Evolutionary conservation across 2,888 invertebrate genomes (phyloP).

Genomic region (Heliconius aoede): DNA sequence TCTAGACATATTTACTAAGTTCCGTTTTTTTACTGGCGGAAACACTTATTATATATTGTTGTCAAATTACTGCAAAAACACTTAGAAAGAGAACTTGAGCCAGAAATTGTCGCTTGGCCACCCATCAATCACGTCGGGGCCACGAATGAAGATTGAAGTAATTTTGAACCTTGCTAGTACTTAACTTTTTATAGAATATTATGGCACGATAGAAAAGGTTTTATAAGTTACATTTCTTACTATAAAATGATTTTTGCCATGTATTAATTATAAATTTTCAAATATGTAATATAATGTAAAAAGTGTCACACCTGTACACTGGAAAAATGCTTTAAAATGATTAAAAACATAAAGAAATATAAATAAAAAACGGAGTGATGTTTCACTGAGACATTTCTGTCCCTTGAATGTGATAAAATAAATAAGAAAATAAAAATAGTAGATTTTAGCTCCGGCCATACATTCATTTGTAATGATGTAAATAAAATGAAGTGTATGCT

Average conservation of each 20-base stretch:
- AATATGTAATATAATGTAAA: no score
- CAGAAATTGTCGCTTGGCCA: slow-evolving; percentile 44
- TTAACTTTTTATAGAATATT: neutral
- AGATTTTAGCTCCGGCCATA: neutral
- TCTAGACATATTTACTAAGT: slow-evolving; percentile 19
- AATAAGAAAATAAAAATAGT: neutral
- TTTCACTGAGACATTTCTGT: no score
- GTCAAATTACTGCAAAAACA: slow-evolving; percentile 45
- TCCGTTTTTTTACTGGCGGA: slow-evolving; percentile 20
- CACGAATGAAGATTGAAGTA: slow-evolving; percentile 28
- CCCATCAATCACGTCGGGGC: slow-evolving; percentile 45
- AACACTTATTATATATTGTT: slow-evolving; percentile 46
- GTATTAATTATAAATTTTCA: no score
- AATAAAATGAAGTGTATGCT: slow-evolving; percentile 40
- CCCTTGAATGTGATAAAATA: neutral
- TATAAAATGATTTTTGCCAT: neutral
- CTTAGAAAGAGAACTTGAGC: slow-evolving; percentile 32
- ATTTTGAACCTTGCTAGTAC: slow-evolving; percentile 24
- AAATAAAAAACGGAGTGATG: no score
- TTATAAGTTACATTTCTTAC: neutral
- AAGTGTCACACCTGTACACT: no score
- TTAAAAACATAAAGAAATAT: no score
- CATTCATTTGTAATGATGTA: neutral
- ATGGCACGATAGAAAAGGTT: neutral
- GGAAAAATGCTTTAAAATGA: no score